phyloP scores from a whole-genome alignment of 2,888 invertebrate species.

The Agrotis puta region DNA sequence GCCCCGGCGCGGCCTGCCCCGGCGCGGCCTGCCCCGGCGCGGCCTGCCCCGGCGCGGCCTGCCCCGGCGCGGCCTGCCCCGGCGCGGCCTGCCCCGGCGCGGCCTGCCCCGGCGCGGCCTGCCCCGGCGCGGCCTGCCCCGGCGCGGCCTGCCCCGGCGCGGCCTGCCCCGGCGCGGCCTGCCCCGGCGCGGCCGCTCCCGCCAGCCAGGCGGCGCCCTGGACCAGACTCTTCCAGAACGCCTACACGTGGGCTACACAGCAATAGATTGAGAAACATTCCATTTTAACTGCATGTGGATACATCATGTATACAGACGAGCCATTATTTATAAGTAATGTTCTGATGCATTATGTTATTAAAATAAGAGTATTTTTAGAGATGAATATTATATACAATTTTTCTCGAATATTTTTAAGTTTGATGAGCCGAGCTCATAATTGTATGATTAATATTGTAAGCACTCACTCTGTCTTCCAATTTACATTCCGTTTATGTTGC shows the following conservation, averaged over 20 bases:
- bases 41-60: slow-evolving; percentile 69
- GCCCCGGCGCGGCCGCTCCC: slow-evolving; percentile 86
- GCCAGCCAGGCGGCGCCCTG: slow-evolving; percentile 94
- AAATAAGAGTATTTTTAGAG: slow-evolving; percentile 20
- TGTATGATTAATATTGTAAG: slow-evolving; percentile 1
- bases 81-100: slow-evolving; percentile 97
- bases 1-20: slow-evolving; percentile 86
- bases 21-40: slow-evolving; percentile 97
- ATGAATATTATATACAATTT: slow-evolving; percentile 20
- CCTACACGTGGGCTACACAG: slow-evolving; percentile 93
- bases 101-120: slow-evolving; percentile 69
- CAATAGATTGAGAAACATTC: slow-evolving; percentile 61
- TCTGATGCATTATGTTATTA: background rate
- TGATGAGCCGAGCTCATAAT: slow-evolving; percentile 10
- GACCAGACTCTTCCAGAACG: slow-evolving; percentile 97
- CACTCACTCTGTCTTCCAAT: slow-evolving; percentile 40
- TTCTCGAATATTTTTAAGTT: slow-evolving; percentile 48
- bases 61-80: slow-evolving; percentile 86
- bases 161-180: slow-evolving; percentile 69
- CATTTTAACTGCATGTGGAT: slow-evolving; percentile 11
- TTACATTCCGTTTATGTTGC: slow-evolving; percentile 46
- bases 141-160: slow-evolving; percentile 97
- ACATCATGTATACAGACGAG: slow-evolving; percentile 5
- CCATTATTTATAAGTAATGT: slow-evolving; percentile 1
- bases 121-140: slow-evolving; percentile 86